Conservation (phyloP, 2,797 vertebrate species). For the Sphenopsis melanotis region DNA sequence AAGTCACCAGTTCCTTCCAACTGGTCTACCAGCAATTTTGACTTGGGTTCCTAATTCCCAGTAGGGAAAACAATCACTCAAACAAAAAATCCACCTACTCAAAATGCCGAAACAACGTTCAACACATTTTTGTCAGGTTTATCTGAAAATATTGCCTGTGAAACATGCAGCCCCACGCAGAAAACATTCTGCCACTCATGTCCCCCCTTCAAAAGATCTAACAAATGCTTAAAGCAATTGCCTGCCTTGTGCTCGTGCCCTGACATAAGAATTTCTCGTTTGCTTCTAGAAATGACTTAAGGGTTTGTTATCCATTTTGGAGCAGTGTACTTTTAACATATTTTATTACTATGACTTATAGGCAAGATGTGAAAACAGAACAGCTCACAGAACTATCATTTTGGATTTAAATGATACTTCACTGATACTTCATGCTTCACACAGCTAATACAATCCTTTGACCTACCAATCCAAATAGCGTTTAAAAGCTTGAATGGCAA, state of each 20-base stretch:
- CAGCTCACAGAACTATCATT: neutral
- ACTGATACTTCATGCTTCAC: conserved; percentile 28
- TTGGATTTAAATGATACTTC: too few species aligned
- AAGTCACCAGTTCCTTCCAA: neutral
- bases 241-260: neutral
- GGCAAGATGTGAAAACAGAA: neutral
- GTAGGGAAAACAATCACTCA: neutral
- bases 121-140: neutral
- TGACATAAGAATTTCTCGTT: conserved; percentile 1
- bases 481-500: conserved; percentile 37
- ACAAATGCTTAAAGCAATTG: neutral
- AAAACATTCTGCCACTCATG: neutral
- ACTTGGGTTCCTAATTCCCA: neutral
- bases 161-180: neutral
- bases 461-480: conserved; percentile 10
- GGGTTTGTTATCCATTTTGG: neutral
- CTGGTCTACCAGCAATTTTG: neutral
- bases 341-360: neutral
- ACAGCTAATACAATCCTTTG: conserved; percentile 2
- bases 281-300: conserved; percentile 14
- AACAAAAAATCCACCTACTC: neutral
- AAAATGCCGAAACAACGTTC: neutral
- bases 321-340: conserved; percentile 3
- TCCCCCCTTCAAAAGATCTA: neutral
- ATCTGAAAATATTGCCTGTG: neutral